These are phyloP conservation scores for Bothrops jararaca DNA, from an alignment of 2,113 vertebrate species.

Conservation along the genomic window DNA sequence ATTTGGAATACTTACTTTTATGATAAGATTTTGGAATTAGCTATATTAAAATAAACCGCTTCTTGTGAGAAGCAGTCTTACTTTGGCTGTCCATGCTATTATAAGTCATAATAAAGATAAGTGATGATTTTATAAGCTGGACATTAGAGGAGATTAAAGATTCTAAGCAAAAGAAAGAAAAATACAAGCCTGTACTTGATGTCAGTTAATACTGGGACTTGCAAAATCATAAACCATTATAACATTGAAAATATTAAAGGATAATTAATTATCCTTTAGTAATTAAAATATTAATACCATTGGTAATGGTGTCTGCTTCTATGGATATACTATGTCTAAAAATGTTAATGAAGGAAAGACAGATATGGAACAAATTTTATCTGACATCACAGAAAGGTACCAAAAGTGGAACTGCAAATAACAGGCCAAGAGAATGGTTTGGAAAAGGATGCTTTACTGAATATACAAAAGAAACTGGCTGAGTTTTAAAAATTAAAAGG, in stretches of 20 bases:
- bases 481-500: not conserved
- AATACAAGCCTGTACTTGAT: not conserved
- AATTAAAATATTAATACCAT: not conserved
- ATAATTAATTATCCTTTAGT: not conserved
- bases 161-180: not conserved
- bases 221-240: not conserved
- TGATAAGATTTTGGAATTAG: not conserved
- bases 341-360: not conserved
- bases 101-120: not conserved
- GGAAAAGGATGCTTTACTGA: not conserved
- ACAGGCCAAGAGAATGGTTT: not conserved
- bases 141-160: no score
- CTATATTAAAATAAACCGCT: not conserved
- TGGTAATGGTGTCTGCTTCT: not conserved
- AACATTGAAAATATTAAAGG: not conserved
- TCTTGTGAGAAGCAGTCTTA: not conserved
- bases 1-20: not conserved
- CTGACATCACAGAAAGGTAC: not conserved
- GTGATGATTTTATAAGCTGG: not conserved
- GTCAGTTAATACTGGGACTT: not conserved
- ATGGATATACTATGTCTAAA: not conserved
- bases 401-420: not conserved
- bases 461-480: not conserved
- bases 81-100: not conserved
- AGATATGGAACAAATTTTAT: not conserved